These are phyloP conservation scores for Syngnathus acus DNA, from an alignment of 2,797 vertebrate species.

Conservation along the genomic window DNA sequence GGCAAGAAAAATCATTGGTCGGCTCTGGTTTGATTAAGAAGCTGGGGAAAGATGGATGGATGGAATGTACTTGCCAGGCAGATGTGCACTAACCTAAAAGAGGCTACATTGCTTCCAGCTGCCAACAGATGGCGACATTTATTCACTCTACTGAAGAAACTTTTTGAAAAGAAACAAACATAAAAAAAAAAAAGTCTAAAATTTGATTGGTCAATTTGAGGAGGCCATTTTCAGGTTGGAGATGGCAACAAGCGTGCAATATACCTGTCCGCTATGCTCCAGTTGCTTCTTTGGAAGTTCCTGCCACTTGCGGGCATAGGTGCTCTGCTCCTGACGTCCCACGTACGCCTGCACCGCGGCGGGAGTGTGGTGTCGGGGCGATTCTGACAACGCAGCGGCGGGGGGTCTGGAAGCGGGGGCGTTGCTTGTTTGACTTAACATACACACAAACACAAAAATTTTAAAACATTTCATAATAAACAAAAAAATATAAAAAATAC, in stretches of 20 bases:
- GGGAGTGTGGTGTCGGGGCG: slow-evolving; percentile 53
- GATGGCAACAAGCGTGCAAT: not conserved
- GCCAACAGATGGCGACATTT: not conserved
- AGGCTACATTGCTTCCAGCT: not conserved
- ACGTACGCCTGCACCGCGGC: slow-evolving; percentile 56
- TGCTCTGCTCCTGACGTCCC: slow-evolving; percentile 64
- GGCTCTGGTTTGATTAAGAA: too few species aligned
- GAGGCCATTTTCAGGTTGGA: not conserved
- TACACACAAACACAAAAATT: not conserved
- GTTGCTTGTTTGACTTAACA: slow-evolving; percentile 36
- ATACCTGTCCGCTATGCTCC: slow-evolving; percentile 37
- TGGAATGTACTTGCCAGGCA: not conserved
- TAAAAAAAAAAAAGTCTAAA: not conserved
- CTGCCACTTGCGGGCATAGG: slow-evolving; percentile 45
- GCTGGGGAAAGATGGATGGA: too few species aligned
- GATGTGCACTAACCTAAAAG: not conserved
- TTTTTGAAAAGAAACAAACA: too few species aligned
- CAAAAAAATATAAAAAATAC: not conserved
- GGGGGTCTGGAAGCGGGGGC: slow-evolving; percentile 62
- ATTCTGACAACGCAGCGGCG: slow-evolving; percentile 48
- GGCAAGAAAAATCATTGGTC: too few species aligned
- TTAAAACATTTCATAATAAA: too few species aligned
- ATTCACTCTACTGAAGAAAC: not conserved
- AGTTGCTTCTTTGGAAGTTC: slow-evolving; percentile 67
- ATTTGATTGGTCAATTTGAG: not conserved